Base-by-base conservation (phyloP, 2,888 invertebrate genomes). In the Pseudococcus viburni region DNA sequence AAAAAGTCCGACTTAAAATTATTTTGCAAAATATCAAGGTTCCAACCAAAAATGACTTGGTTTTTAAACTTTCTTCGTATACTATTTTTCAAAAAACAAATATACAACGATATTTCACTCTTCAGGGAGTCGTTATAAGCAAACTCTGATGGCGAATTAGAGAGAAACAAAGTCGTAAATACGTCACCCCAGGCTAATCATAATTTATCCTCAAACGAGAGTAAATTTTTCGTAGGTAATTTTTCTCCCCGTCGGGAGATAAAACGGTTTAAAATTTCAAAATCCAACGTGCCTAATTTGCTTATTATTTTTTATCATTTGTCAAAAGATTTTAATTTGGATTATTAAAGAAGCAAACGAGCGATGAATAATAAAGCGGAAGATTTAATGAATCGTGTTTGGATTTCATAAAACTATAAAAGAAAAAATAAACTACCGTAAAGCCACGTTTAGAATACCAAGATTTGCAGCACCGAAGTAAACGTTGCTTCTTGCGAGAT, bases 311-410 rank as follows among this genome's bases (percentile, higher is more conserved):
- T 42, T 68, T 26, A 12, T 19, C 68, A 68, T 68, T 68, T 26
- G 26, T 68, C 39, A 42, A 77, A 77, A 42, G 77, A n/a, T 77
- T 77, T 39, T 77, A 77, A 77, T 77, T 77, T 39, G 12, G 39
- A 39, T 77, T 42, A 42, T 77, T 77, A 42, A 42, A 39, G 77
- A 77, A 77, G n/a, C 33, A 39, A 77, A 77, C 77, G 42, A 33
- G 77, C 33, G n/a, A 33, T n/a, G 77, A 77, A 77, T 77, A 77
- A 77, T 68, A 26, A 68, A 68, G 26, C 77, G 77, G n/a, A 42
- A 33, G 42, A 77, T 77, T 77, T 77, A 77, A 77, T 77, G 77
- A 73, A 77, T 17, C 77, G 42, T 33, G 64, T 64, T 64, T 64
- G 26, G 26, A 68, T 68, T 68, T 26, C 4, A 64, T 22, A 68